Base-by-base conservation (phyloP, 2,888 invertebrate genomes). In the Ormyrus pomaceus region DNA sequence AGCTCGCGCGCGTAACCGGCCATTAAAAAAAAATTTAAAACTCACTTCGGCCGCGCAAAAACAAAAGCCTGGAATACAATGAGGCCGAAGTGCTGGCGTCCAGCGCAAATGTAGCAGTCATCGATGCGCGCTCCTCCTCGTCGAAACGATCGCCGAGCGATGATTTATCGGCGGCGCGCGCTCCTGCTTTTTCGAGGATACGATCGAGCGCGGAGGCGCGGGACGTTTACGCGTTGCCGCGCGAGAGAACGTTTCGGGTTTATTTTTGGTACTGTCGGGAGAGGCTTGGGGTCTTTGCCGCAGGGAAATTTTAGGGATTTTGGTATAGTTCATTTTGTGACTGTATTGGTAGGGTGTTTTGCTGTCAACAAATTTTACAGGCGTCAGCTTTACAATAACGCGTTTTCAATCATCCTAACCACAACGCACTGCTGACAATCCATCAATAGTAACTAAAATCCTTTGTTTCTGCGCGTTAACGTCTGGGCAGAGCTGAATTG, bases 81-180 rank as follows among this genome's bases (percentile, higher is more conserved):
- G 34, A 0, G 34, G 34, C 34, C 34, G 34, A 4, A 34, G 34
- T 4, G 34, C 34, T 4, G 46, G 56, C 46, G 64, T 11, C 55
- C 50, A 46, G 13, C 48, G 55, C 66, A 61, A 78, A 78, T 78
- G 53, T 61, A 72, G 61, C 72, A 72, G 77, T 72, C 68, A 73
- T 78, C 78, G 78, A 45, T 34, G 45, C 34, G 56, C 11, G 62
- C 46, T 11, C 56, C 8, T 65, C 34, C 46, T 48, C 58, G 11
- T 34, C 56, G 46, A 9, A 6, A 11, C 76, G 55, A 68, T 75
- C 75, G 66, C 10, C 13, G 5, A 34, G 34, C 53, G 46, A 48
- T 75, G 75, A 79, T 79, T 79, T 79, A 79, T 50, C 53, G 65
- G 5, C 4, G 34, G 56, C 11, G 58, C 45, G 72, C 64, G 64